Evolutionary conservation across 2,113 vertebrate genomes (phyloP).

Genomic region (Corvus moneduloides): DNA sequence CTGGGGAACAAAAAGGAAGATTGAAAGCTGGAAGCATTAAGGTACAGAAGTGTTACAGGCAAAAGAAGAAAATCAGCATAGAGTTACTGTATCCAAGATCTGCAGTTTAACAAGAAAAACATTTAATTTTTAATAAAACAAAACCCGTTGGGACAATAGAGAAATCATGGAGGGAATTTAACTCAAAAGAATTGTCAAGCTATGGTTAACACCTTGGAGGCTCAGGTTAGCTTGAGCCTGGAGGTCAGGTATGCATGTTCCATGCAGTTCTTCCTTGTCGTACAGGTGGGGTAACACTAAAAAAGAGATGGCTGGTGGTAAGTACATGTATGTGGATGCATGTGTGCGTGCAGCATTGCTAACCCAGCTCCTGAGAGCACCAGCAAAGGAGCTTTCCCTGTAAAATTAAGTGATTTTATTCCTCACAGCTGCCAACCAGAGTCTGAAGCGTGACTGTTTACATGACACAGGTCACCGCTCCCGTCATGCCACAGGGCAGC

Average conservation of each 20-base stretch:
- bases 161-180: background rate
- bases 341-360: background rate
- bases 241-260: background rate
- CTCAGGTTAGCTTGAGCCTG: background rate
- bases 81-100: background rate
- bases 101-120: background rate
- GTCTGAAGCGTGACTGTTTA: background rate
- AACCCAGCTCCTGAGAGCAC: background rate
- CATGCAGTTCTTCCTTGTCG: background rate
- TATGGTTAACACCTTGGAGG: background rate
- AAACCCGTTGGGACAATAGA: background rate
- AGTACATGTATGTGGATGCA: background rate
- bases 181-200: background rate
- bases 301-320: background rate
- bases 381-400: background rate
- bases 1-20: background rate
- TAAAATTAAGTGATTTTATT: background rate
- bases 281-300: background rate
- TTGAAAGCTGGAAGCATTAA: background rate
- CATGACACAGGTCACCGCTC: background rate
- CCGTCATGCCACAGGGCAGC: fast-evolving
- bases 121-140: background rate
- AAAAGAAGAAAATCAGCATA: background rate
- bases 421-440: background rate
- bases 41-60: background rate